Percentiles rank a stretch among this genome's conserved stretches.
phyloP scores from a whole-genome alignment of 1,140 invertebrate genomes.

The Neodiprion fabricii region DNA sequence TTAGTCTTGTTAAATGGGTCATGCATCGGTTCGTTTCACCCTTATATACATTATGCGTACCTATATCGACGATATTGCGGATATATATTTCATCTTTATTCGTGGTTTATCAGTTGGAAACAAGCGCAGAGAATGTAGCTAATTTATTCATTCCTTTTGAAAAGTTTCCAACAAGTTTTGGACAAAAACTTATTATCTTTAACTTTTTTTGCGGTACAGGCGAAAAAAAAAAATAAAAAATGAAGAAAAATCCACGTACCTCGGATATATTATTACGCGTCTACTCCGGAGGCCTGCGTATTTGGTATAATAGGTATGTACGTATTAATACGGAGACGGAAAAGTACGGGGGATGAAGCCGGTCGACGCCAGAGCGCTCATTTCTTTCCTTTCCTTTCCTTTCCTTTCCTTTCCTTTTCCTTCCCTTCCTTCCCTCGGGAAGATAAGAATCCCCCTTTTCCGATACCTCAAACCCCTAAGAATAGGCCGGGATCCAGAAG shows the following conservation, averaged over 20 bases:
- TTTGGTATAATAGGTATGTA: not conserved
- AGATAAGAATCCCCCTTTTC: conserved; percentile 15
- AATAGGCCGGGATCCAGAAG: not conserved
- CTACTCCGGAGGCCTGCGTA: not conserved
- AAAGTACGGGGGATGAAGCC: not conserved
- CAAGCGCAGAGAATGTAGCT: too few species aligned
- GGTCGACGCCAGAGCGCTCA: not conserved
- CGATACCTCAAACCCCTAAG: not conserved
- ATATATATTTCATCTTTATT: too few species aligned
- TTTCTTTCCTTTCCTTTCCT: not conserved
- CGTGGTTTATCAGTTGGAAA: too few species aligned
- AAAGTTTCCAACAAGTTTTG: too few species aligned
- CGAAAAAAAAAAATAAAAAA: not conserved
- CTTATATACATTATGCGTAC: too few species aligned
- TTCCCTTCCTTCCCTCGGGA: not conserved
- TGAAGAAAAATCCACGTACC: not conserved
- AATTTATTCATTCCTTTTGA: too few species aligned
- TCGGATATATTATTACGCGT: not conserved
- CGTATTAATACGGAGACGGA: not conserved
- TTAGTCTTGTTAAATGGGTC: too few species aligned
- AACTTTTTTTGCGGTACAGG: not conserved
- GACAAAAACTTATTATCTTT: too few species aligned
- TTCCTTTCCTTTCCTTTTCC: not conserved
- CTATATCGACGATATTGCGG: too few species aligned
- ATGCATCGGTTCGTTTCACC: too few species aligned